These are phyloP conservation scores for Ammodramus savannarum DNA, from an alignment of 2,113 vertebrate genomes.

Conservation along the genomic window DNA sequence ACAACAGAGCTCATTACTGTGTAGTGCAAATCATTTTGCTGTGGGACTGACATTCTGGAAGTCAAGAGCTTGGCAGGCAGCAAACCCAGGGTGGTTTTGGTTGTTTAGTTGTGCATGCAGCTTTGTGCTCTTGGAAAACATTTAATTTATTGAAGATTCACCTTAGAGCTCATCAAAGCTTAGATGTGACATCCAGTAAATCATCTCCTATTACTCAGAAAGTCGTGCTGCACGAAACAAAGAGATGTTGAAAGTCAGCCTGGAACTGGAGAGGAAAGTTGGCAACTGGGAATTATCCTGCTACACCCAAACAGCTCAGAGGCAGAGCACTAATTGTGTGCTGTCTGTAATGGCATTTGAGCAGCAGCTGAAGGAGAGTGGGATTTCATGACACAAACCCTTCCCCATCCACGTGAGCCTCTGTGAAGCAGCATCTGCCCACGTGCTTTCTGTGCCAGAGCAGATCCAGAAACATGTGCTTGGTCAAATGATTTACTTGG, in stretches of 20 bases:
- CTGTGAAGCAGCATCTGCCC: background rate
- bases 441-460: background rate
- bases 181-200: conserved; percentile 13
- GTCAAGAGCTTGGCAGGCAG: background rate
- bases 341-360: background rate
- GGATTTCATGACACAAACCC: background rate
- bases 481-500: background rate
- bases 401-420: background rate
- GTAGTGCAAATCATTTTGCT: background rate
- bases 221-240: conserved; percentile 6
- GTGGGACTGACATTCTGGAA: background rate
- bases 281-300: background rate
- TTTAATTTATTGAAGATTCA: conserved; percentile 32
- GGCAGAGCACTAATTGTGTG: background rate
- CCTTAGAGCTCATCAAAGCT: conserved; percentile 4
- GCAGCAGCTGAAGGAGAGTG: background rate
- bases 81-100: background rate
- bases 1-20: background rate
- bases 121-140: background rate
- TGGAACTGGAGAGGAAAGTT: conserved; percentile 32
- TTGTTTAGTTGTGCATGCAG: background rate
- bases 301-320: background rate
- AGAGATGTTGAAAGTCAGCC: conserved; percentile 37
- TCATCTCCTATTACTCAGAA: conserved; percentile 30
- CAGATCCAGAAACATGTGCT: background rate